Base-by-base conservation (phyloP, 2,113 vertebrate species). In the Enhydra lutris region DNA sequence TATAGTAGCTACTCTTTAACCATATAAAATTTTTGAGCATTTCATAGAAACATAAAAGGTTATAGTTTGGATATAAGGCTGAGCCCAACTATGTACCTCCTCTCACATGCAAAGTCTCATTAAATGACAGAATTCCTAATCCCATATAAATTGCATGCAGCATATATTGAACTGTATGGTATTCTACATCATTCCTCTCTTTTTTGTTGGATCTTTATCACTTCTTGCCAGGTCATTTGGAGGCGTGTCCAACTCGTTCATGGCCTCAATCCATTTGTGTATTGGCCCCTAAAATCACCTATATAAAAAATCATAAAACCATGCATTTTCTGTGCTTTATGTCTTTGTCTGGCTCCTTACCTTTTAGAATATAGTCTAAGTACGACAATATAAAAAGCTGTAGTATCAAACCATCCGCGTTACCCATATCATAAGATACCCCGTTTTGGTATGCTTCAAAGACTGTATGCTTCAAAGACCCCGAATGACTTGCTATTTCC, bases 371-470 rank as follows among this genome's bases (percentile, higher is more conserved):
- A 29, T 8, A 42, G 26, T 83, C 1, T 73, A 86, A 73, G 45
- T 18, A 42, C 15, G 26, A 34, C 9, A 3, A 23, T 21, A 73
- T 18, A 71, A 71, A 76, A 1, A 52, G 31, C 3, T 5, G 45
- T 0, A 83, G 2, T 29, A n/a, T 39, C 7, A 3, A n/a, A 18
- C 6, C 2, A 4, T 26, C 2, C 2, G 26, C 24, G 45, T n/a
- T 57, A 26, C 8, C 0, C 1, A 11, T 20, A 50, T 29, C 47
- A 42, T 31, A 0, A 8, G 11, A 42, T 42, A 47, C 2, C 3
- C 18, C 3, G 1, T 34, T 36, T 92, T 67, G 20, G 5, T 42
- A 52, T 17, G 52, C 52, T 52, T 52, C 50, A 52, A 52, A 52
- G 50, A 50, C 4, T 21, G 11, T 17, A 29, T 83, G 10, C 6